Evolutionary conservation across 2,888 invertebrate genomes (phyloP).

Genomic region (Buathra laborator): DNA sequence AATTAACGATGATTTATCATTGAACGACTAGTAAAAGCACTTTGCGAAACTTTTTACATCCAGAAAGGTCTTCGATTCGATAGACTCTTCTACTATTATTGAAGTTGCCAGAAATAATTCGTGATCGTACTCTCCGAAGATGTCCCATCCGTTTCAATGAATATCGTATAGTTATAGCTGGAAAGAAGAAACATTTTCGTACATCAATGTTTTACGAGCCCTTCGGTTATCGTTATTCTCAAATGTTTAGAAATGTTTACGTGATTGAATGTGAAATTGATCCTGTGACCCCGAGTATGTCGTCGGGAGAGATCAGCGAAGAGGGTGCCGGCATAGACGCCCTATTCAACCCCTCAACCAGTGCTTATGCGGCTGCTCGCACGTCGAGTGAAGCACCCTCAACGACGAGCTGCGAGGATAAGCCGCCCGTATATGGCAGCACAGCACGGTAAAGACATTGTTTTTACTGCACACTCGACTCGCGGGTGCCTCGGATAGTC

Average conservation of each 20-base stretch:
- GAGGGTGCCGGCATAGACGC: slow-evolving; percentile 46
- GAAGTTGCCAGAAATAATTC: not conserved
- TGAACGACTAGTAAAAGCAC: not conserved
- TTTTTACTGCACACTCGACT: slow-evolving; percentile 59
- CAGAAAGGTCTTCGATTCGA: not conserved
- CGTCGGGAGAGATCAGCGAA: slow-evolving; percentile 35
- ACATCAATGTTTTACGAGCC: slow-evolving; percentile 8
- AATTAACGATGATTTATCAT: not conserved
- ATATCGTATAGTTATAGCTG: not conserved
- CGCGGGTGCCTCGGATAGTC: slow-evolving; percentile 7
- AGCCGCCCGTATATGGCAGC: slow-evolving; percentile 47
- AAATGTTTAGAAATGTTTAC: slow-evolving; percentile 55
- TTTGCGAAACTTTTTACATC: not conserved
- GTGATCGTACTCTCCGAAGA: not conserved
- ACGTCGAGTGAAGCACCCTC: slow-evolving; percentile 58
- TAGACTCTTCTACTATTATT: not conserved
- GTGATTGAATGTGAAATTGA: slow-evolving; percentile 64
- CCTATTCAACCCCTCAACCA: slow-evolving; percentile 45
- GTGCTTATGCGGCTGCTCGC: slow-evolving; percentile 46
- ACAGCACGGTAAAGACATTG: slow-evolving; percentile 42
- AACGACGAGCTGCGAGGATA: slow-evolving; percentile 49
- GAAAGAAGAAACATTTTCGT: not conserved
- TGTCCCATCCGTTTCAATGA: not conserved
- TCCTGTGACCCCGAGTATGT: slow-evolving; percentile 42
- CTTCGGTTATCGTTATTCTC: slow-evolving; percentile 34